Percentiles rank a stretch among this genome's conserved stretches.
These are phyloP conservation scores for Melanaphis sacchari DNA, from an alignment of 1,140 invertebrate genomes.

Conservation along the genomic window DNA sequence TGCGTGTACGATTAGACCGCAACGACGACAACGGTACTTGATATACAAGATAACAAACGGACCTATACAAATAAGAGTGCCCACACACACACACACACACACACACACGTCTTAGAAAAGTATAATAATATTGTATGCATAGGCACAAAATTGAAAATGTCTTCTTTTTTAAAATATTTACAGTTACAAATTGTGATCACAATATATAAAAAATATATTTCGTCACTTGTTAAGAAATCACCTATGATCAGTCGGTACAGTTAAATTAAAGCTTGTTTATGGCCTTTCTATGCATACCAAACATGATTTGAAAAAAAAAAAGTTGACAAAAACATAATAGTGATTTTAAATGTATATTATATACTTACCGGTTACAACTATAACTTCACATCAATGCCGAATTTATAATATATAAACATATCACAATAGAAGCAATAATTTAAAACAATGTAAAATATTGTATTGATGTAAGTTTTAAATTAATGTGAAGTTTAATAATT, in stretches of 20 bases:
- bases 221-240: background rate
- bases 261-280: background rate
- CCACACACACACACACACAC: background rate
- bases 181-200: background rate
- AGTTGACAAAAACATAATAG: background rate
- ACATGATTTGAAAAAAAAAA: background rate
- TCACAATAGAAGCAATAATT: too few species aligned
- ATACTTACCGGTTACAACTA: too few species aligned
- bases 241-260: background rate
- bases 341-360: background rate
- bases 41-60: background rate
- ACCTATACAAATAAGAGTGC: slow-evolving; percentile 13
- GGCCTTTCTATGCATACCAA: background rate
- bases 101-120: background rate
- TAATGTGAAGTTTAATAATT: background rate
- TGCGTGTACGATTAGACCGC: background rate
- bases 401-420: background rate
- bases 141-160: background rate
- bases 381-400: background rate
- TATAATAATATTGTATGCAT: background rate
- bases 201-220: background rate
- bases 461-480: too few species aligned
- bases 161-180: background rate
- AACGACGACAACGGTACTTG: slow-evolving; percentile 45
- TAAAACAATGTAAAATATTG: too few species aligned